phyloP scores from a whole-genome alignment of 2,888 invertebrate species.

The Yponomeuta evonymella region DNA sequence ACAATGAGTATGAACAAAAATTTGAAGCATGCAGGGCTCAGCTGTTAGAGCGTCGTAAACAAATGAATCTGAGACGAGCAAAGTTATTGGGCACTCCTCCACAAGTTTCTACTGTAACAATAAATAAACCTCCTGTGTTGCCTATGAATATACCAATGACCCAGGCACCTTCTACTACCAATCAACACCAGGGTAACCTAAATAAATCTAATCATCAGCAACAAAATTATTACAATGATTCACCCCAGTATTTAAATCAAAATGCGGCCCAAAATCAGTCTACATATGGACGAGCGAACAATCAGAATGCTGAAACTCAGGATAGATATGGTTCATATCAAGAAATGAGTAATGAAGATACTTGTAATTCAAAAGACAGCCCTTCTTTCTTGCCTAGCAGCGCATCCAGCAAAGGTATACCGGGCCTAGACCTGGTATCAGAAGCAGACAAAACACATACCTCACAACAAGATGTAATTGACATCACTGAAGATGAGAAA shows the following conservation, averaged over 20 bases:
- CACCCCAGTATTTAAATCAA: background rate
- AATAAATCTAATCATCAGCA: conserved; percentile 10
- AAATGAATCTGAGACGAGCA: conserved; percentile 83
- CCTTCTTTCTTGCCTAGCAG: conserved; percentile 47
- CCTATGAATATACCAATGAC: background rate
- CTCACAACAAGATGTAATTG: conserved; percentile 44
- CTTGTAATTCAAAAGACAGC: conserved; percentile 27
- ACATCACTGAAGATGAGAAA: conserved; percentile 42
- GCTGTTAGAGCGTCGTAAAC: conserved; percentile 85
- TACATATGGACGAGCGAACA: conserved; percentile 34
- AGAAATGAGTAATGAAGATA: conserved; percentile 21
- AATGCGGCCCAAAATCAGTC: conserved; percentile 30
- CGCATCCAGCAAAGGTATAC: conserved; percentile 76
- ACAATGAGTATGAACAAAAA: conserved; percentile 89
- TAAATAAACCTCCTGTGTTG: conserved; percentile 21
- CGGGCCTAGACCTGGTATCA: conserved; percentile 82
- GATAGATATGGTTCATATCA: conserved; percentile 46
- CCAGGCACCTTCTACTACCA: background rate
- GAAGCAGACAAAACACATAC: conserved; percentile 41
- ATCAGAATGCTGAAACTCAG: conserved; percentile 37
- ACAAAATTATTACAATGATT: conserved; percentile 17
- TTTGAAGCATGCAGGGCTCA: conserved; percentile 90
- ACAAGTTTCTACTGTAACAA: conserved; percentile 32
- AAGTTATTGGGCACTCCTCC: conserved; percentile 35
- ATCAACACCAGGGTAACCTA: background rate